Evolutionary conservation across 2,888 invertebrate species (phyloP), one percentile per base, ranked within the genome.

Genomic region (Drosophila kambysellisi): DNA sequence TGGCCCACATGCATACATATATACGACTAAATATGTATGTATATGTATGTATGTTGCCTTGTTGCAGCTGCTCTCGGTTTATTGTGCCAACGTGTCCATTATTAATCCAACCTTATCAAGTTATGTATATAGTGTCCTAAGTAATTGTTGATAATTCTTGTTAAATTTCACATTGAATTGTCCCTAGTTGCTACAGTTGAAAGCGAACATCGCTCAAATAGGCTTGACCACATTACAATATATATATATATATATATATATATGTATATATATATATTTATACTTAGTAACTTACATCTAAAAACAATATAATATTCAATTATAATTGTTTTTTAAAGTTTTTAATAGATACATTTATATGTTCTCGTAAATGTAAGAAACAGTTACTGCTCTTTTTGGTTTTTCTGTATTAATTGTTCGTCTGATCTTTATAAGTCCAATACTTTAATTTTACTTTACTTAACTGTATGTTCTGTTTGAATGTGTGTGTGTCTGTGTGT

Each of bases 161-260:
- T 69, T 73, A 58, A 72, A 70, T 64, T 75, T 84, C 84, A 84
- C 83, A 82, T 88, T 81, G 67, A 82, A 66, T 73, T 79, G 33
- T 79, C 67, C 73, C 84, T 88, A 89, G 62, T 71, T 83, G 67
- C 83, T 90, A 89, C 89, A 88, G 90, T 88, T 84, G 85, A 84
- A 88, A 91, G 91, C 91, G 91, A 91, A 91, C 90, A 91, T 91
- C 91, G 91, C 91, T 91, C 85, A 91, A 81, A 77, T 81, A 83
- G 82, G 74, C 76, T 82, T 79, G 70, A 85, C 83, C 79, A 80
- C 78, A 77, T 83, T 68, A 76, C 71, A 77, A 70, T 82, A 46
- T 71, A 82, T 72, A 72, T 69, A 70, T 51, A 54, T 64, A 65
- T 61, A 57, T 51, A 58, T 56, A 65, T 53, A 65, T 63, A 66